Conservation (phyloP, 2,113 vertebrate genomes). For the Equus przewalskii region DNA sequence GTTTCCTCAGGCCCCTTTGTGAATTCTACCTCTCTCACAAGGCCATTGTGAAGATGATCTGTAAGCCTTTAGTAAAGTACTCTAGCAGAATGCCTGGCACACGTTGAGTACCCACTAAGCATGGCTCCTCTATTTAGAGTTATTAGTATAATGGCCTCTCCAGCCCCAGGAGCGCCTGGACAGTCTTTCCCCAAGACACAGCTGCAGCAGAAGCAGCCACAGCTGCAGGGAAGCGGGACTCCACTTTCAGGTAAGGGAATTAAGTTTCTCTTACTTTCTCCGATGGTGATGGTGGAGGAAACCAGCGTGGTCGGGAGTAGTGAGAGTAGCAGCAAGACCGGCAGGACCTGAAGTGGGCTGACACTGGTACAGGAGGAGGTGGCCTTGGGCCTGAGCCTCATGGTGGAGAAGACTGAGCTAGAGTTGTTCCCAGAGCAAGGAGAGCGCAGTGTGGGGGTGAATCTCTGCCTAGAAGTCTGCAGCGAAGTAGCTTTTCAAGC, state of each 20-base stretch:
- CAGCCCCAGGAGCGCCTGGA: background rate
- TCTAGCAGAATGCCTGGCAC: background rate
- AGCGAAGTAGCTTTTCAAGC: background rate
- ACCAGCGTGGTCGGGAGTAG: background rate
- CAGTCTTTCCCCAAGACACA: background rate
- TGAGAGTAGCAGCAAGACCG: background rate
- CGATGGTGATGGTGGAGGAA: background rate
- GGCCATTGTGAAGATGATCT: background rate
- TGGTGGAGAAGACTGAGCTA: background rate
- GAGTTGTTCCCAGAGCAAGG: background rate
- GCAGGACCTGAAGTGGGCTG: background rate
- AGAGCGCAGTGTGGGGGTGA: background rate
- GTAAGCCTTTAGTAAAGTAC: background rate
- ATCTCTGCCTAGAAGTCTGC: background rate
- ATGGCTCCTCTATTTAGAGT: background rate
- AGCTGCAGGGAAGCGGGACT: background rate
- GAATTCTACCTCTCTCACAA: background rate
- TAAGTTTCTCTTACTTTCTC: conserved; percentile 52
- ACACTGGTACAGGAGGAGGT: background rate
- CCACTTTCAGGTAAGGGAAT: too few relatives aligned
- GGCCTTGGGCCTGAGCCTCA: background rate
- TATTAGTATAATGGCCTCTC: background rate
- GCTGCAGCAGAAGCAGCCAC: background rate
- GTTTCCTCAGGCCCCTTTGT: background rate
- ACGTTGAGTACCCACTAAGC: too few relatives aligned